Conservation (phyloP, 2,888 invertebrate species). For the Eupithecia subfuscata region DNA sequence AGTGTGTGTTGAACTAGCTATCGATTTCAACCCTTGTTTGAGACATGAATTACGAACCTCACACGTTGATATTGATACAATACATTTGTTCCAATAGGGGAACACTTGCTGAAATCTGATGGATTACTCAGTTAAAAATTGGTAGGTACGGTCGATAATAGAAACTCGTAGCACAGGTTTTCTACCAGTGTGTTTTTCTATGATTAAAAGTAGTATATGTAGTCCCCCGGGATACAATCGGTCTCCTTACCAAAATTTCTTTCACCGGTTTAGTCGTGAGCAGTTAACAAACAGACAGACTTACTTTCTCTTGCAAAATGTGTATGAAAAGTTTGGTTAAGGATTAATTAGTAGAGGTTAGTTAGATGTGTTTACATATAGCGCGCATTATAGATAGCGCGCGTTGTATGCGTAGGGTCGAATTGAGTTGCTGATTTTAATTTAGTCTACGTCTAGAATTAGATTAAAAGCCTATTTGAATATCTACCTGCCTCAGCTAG, state of each 20-base stretch:
- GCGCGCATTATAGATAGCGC: too few relatives aligned
- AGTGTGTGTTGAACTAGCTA: conserved; percentile 22
- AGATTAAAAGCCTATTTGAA: neutral
- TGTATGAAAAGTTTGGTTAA: too few relatives aligned
- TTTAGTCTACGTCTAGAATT: neutral
- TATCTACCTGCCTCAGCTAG: neutral
- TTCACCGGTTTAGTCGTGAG: too few relatives aligned
- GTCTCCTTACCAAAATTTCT: too few relatives aligned
- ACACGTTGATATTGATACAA: conserved; percentile 7
- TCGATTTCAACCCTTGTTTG: conserved; percentile 18
- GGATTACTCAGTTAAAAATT: neutral
- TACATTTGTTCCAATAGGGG: conserved; percentile 7
- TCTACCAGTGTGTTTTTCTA: neutral
- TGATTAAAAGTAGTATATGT: too few relatives aligned
- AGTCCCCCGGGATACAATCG: too few relatives aligned
- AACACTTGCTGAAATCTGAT: neutral
- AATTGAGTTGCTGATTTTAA: neutral
- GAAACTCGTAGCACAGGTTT: neutral
- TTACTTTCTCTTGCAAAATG: too few relatives aligned
- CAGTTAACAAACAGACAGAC: too few relatives aligned
- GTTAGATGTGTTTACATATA: neutral
- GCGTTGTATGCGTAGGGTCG: neutral
- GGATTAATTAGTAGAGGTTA: too few relatives aligned
- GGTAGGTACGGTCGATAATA: too few relatives aligned
- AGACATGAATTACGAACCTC: conserved; percentile 8